Evolutionary conservation across 2,888 invertebrate species (phyloP), one percentile per base, ranked within the genome.

Genomic region (Maniola hyperantus): DNA sequence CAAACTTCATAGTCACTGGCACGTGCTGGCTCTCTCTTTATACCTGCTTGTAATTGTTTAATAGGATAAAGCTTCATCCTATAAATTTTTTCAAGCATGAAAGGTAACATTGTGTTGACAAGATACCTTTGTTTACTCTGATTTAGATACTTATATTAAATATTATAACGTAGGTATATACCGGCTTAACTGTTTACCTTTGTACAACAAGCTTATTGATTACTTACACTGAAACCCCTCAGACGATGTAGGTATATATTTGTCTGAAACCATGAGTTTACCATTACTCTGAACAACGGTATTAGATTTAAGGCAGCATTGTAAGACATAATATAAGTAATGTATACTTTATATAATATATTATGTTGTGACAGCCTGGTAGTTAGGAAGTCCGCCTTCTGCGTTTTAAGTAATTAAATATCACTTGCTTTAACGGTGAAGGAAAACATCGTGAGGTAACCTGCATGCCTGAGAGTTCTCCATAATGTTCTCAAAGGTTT

Each of bases 161-260:
- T 8, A 8, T 13, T 13, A 13, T 1, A 13, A 44, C 44, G n/a
- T 55, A n/a, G n/a, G n/a, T n/a, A n/a, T n/a, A 11, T 39, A 55
- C 34, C 18, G 8, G 36, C 36, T 36, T n/a, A 51, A 36, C 36
- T 55, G 36, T 55, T 18, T 55, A 36, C 18, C 55, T 55, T 55
- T 5, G 36, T 39, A 55, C 36, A 39, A 36, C 55, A 55, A 51
- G 42, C 18, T 53, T 36, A 20, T 26, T 51, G 51, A 15, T 51
- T 62, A 34, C 55, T 15, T 18, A 39, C 55, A 55, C 36, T 8
- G 36, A 55, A 39, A 55, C 36, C 18, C 54, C 36, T 36, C 36
- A 54, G 36, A 39, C 15, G 8, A 36, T 18, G 15, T 36, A 15
- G 8, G 53, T 54, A 8, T 33, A 33, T 54, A 36, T 39, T 55